These are phyloP conservation scores for Odocoileus hemionus DNA, from an alignment of 2,113 vertebrate genomes.

Conservation along the genomic window DNA sequence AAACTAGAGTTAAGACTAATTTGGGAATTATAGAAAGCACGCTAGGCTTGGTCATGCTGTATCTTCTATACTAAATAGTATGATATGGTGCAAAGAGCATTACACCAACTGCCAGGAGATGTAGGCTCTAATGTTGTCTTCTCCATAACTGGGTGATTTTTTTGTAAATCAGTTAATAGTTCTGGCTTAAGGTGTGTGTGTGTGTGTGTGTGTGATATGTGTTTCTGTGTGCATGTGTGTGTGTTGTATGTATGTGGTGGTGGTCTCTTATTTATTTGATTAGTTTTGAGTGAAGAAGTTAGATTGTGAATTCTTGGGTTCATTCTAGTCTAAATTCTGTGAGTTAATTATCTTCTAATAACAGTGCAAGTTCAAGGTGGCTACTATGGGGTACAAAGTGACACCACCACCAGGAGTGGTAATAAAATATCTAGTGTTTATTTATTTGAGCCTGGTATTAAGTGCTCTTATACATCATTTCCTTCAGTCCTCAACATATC, in stretches of 20 bases:
- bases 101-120: neutral
- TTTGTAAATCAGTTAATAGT: neutral
- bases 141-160: neutral
- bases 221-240: neutral
- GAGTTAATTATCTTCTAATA: neutral
- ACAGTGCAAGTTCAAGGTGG: neutral
- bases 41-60: neutral
- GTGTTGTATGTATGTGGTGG: neutral
- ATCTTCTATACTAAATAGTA: neutral
- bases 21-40: neutral
- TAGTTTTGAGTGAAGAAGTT: neutral
- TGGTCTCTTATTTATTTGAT: neutral
- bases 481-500: neutral
- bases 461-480: neutral
- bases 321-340: neutral
- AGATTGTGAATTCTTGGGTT: neutral
- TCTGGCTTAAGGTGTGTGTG: neutral
- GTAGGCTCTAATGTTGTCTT: neutral
- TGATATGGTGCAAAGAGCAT: neutral
- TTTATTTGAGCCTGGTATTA: neutral
- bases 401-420: rapidly evolving
- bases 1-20: neutral
- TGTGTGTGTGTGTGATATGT: neutral
- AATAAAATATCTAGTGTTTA: neutral
- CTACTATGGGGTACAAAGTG: neutral